A percentile compares a stretch with the other conserved stretches of the same genome.
These are phyloP conservation scores for Benitochromis conjunctus DNA, from an alignment of 2,113 vertebrate genomes.

Conservation along the genomic window DNA sequence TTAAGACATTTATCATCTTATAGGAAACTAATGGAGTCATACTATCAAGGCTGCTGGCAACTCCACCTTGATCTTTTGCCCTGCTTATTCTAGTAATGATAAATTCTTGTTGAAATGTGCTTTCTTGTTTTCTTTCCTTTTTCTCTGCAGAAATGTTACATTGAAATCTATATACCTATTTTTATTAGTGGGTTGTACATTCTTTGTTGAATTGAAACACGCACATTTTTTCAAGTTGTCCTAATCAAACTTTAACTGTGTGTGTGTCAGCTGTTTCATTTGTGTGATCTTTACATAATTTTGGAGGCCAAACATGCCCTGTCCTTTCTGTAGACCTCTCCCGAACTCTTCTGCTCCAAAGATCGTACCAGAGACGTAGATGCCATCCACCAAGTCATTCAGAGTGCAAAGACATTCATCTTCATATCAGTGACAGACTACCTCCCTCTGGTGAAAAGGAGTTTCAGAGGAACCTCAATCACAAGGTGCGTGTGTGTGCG, in stretches of 20 bases:
- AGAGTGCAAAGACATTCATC: conserved; percentile 57
- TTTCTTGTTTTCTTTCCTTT: background rate
- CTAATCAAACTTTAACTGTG: background rate
- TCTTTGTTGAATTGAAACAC: background rate
- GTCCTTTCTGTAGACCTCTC: conserved; percentile 55
- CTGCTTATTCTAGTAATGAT: background rate
- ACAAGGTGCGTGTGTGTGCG: conserved; percentile 38
- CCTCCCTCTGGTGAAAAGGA: conserved; percentile 61
- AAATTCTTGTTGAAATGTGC: background rate
- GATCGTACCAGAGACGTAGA: conserved; percentile 64
- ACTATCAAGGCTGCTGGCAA: conserved; percentile 26
- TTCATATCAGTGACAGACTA: conserved; percentile 70
- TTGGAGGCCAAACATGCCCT: background rate
- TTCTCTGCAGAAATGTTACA: background rate
- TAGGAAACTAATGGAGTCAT: conserved; percentile 26
- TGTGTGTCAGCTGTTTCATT: background rate
- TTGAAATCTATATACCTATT: background rate
- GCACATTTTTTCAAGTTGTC: background rate
- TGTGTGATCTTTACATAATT: background rate
- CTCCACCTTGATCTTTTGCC: background rate
- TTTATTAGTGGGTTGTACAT: background rate
- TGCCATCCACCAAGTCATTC: conserved; percentile 65
- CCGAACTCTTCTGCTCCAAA: conserved; percentile 62
- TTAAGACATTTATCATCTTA: conserved; percentile 49
- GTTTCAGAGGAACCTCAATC: conserved; percentile 40